phyloP scores from a whole-genome alignment of 2,797 vertebrate genomes.

The Bufotes viridis region DNA sequence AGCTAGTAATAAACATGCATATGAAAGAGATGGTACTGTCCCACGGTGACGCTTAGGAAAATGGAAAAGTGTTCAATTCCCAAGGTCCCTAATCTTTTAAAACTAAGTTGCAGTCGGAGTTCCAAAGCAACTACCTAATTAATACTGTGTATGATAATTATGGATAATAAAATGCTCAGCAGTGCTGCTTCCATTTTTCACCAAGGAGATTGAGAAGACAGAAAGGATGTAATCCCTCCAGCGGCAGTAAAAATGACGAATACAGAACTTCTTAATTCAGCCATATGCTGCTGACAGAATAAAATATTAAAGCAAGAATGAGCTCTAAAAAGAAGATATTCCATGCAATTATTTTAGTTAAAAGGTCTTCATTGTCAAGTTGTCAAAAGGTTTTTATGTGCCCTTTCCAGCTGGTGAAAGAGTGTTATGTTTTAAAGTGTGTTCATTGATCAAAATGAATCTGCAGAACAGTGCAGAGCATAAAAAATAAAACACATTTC shows the following conservation, averaged over 20 bases:
- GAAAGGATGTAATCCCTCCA: conserved; percentile 58
- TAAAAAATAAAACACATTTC: conserved; percentile 46
- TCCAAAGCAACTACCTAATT: conserved; percentile 56
- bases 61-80: conserved; percentile 42
- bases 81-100: conserved; percentile 33
- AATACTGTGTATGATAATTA: conserved; percentile 61
- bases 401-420: conserved; percentile 62
- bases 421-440: conserved; percentile 58
- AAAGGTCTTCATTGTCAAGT: conserved; percentile 63
- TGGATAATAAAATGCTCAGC: conserved; percentile 60
- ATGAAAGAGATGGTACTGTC: not conserved
- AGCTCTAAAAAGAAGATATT: conserved; percentile 62
- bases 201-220: conserved; percentile 52
- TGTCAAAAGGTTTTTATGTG: conserved; percentile 64
- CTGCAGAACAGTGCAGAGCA: conserved; percentile 36
- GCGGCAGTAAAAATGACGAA: conserved; percentile 62
- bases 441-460: conserved; percentile 63
- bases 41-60: conserved; percentile 37
- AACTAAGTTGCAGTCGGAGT: conserved; percentile 44
- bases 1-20: not conserved
- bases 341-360: conserved; percentile 63
- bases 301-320: conserved; percentile 61
- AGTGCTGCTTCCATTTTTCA: conserved; percentile 58
- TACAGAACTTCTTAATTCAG: conserved; percentile 61
- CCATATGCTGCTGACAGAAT: conserved; percentile 64